phyloP scores from a whole-genome alignment of 2,888 invertebrate species.

The Mamestra brassicae region DNA sequence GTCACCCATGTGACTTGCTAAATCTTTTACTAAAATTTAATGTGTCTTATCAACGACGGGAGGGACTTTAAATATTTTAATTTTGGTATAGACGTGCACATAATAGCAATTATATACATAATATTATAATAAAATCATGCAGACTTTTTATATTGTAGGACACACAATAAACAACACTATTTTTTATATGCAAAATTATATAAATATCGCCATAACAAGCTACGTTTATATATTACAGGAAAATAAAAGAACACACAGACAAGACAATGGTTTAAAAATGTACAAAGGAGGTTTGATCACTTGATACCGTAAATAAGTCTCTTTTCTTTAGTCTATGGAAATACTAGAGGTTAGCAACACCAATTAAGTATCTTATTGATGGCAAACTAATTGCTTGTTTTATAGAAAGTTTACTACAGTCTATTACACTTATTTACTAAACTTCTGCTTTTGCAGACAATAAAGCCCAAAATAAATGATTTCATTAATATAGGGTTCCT shows the following conservation, averaged over 20 bases:
- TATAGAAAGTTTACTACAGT: slow-evolving; percentile 6
- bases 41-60: not conserved
- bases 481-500: slow-evolving; percentile 1
- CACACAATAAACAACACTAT: slow-evolving; percentile 37
- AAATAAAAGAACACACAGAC: slow-evolving; percentile 29
- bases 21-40: not conserved
- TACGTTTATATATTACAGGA: slow-evolving; percentile 32
- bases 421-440: not conserved
- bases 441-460: not conserved
- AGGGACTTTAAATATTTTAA: slow-evolving; percentile 1
- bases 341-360: not conserved
- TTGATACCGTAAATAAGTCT: slow-evolving; percentile 46
- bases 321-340: not conserved
- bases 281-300: slow-evolving; percentile 51
- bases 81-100: slow-evolving; percentile 21
- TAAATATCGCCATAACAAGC: slow-evolving; percentile 54
- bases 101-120: slow-evolving; percentile 31
- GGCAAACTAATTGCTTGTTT: not conserved
- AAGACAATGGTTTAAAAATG: slow-evolving; percentile 30
- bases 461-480: not conserved
- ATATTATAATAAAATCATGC: slow-evolving; percentile 41
- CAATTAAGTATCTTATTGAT: not conserved
- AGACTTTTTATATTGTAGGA: slow-evolving; percentile 13
- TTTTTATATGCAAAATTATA: slow-evolving; percentile 61
- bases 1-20: not conserved